Evolutionary conservation across 92 coral and sea anemone species (phyloP).

Genomic region (Epizoanthus stellaris): DNA sequence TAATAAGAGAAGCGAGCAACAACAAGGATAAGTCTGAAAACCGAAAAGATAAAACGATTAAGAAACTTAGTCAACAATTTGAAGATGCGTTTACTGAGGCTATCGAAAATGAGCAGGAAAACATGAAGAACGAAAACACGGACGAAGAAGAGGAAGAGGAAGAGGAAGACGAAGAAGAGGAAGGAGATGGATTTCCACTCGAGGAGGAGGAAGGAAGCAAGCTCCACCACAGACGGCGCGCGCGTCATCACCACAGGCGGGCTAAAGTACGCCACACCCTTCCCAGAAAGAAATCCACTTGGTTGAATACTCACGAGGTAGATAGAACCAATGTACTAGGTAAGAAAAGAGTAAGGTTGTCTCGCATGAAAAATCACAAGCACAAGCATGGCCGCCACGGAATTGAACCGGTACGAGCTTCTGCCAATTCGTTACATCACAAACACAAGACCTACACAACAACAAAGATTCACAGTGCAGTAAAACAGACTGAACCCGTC

Average conservation of each 20-base stretch:
- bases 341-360: not conserved
- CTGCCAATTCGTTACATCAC: not conserved
- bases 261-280: constrained; percentile 14
- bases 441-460: not conserved
- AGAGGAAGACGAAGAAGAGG: not conserved
- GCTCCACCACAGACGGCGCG: not conserved
- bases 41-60: constrained; percentile 54
- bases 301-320: not conserved
- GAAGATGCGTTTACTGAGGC: constrained; percentile 72
- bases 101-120: constrained; percentile 52
- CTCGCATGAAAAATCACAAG: not conserved
- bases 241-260: not conserved
- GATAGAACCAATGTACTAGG: not conserved
- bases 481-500: not conserved
- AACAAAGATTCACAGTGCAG: not conserved
- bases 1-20: constrained; percentile 52
- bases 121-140: constrained; percentile 7
- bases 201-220: not conserved
- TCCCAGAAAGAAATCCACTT: constrained; percentile 8
- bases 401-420: not conserved
- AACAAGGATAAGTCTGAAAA: constrained; percentile 3
- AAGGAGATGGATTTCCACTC: not conserved
- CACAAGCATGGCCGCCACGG: not conserved
- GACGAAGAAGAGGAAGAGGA: not conserved
- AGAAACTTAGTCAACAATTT: constrained; percentile 57